These are phyloP conservation scores for Triplophysa yarkandensis DNA, from an alignment of 2,797 vertebrate species.

Conservation along the genomic window DNA sequence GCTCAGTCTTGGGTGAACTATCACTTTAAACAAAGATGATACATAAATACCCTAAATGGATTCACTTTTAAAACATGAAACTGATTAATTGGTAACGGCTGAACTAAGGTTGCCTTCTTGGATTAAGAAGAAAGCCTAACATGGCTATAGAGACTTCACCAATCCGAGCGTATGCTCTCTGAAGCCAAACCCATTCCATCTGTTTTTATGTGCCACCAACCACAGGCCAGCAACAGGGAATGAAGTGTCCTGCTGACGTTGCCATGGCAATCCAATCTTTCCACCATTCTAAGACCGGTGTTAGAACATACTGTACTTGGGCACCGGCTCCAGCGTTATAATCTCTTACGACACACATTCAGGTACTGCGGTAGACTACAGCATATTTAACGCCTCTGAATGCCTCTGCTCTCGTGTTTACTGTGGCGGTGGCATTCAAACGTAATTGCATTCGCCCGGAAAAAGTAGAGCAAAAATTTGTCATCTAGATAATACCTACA, in stretches of 20 bases:
- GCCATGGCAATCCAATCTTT: slow-evolving; percentile 66
- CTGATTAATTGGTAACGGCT: background rate
- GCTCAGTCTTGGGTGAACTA: too few relatives aligned
- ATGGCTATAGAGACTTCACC: slow-evolving; percentile 27
- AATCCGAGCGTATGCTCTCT: background rate
- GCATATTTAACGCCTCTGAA: slow-evolving; percentile 27
- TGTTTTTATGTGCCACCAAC: slow-evolving; percentile 58
- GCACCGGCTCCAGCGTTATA: slow-evolving; percentile 43
- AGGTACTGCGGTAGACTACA: slow-evolving; percentile 28
- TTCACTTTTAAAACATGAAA: background rate
- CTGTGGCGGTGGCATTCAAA: slow-evolving; percentile 43
- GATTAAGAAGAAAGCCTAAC: slow-evolving; percentile 34
- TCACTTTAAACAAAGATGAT: too few relatives aligned
- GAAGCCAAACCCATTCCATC: slow-evolving; percentile 40
- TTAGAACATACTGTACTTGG: slow-evolving; percentile 42
- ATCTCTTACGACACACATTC: slow-evolving; percentile 36
- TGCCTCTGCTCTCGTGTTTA: slow-evolving; percentile 24
- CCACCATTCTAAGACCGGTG: slow-evolving; percentile 60
- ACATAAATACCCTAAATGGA: too few relatives aligned
- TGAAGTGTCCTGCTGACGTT: slow-evolving; percentile 57
- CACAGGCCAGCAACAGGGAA: slow-evolving; percentile 57
- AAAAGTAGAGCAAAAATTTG: slow-evolving; percentile 56
- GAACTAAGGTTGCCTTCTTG: background rate
- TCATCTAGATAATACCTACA: slow-evolving; percentile 53
- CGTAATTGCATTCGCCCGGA: slow-evolving; percentile 48